These are phyloP conservation scores for Agrochola litura DNA, from an alignment of 2,888 invertebrate genomes.

Conservation along the genomic window DNA sequence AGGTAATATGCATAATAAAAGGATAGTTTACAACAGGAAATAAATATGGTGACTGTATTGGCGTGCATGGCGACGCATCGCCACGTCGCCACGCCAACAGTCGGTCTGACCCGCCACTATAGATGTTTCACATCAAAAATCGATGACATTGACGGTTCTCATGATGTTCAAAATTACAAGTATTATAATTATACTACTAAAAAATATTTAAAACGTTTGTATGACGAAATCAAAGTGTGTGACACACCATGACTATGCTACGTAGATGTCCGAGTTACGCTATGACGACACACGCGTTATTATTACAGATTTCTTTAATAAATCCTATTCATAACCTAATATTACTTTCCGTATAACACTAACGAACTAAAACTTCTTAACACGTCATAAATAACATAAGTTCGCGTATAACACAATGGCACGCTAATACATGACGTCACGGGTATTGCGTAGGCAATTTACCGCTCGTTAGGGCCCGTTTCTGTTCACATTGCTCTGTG, in stretches of 20 bases:
- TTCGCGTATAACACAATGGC: slow-evolving; percentile 33
- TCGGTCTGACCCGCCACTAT: too few relatives aligned
- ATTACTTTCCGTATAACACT: slow-evolving; percentile 12
- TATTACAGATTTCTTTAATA: slow-evolving; percentile 2
- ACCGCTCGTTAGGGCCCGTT: slow-evolving; percentile 53
- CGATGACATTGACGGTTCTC: too few relatives aligned
- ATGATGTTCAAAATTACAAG: not conserved
- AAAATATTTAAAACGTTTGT: not conserved
- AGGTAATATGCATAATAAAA: too few relatives aligned
- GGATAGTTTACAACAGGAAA: too few relatives aligned
- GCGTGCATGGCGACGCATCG: too few relatives aligned
- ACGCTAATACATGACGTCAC: slow-evolving; percentile 34
- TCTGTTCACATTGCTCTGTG: slow-evolving; percentile 37
- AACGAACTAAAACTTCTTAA: slow-evolving; percentile 27
- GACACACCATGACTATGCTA: not conserved
- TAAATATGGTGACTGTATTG: too few relatives aligned
- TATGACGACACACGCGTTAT: too few relatives aligned
- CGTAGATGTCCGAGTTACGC: too few relatives aligned
- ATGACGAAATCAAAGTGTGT: not conserved
- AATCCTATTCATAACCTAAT: slow-evolving; percentile 2
- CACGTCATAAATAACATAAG: slow-evolving; percentile 36
- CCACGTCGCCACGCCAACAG: too few relatives aligned
- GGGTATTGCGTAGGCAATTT: slow-evolving; percentile 53
- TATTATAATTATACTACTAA: not conserved
- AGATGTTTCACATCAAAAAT: too few relatives aligned